Conservation (phyloP, 2,797 vertebrate species). For the Phaenicophaeus curvirostris region DNA sequence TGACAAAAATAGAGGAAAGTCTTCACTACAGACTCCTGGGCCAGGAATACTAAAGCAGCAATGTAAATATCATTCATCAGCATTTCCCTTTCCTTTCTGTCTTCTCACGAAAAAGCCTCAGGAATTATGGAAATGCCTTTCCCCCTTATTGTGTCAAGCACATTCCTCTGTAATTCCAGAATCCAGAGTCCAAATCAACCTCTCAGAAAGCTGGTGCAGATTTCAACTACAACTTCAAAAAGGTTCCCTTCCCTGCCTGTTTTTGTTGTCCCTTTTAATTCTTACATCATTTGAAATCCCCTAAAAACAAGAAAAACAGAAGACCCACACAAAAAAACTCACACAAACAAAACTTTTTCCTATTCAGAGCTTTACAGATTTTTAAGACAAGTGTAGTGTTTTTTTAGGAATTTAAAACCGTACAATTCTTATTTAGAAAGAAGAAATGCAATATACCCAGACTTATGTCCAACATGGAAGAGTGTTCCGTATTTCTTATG, state of each 20-base stretch:
- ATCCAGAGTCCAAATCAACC: not conserved
- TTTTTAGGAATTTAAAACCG: not conserved
- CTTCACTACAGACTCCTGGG: not conserved
- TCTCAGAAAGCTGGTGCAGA: not conserved
- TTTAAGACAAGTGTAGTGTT: not conserved
- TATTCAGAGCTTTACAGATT: not conserved
- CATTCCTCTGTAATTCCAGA: not conserved
- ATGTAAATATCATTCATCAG: constrained; percentile 20
- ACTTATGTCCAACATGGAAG: not conserved
- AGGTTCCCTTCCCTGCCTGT: not conserved
- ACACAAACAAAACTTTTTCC: not conserved
- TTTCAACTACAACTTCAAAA: not conserved
- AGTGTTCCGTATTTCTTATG: not conserved
- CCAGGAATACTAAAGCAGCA: constrained; percentile 4
- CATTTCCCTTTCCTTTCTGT: constrained; percentile 40
- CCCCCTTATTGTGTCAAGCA: not conserved
- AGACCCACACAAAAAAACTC: not conserved
- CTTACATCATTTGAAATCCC: not conserved
- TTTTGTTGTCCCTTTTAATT: not conserved
- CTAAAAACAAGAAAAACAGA: not conserved
- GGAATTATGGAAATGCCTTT: constrained; percentile 24
- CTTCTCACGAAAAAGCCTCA: not conserved
- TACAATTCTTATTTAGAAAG: not conserved
- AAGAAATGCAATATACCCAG: not conserved
- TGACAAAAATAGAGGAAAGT: not conserved